Evolutionary conservation across 2,888 invertebrate genomes (phyloP).

Genomic region (Isoperla grammatica): DNA sequence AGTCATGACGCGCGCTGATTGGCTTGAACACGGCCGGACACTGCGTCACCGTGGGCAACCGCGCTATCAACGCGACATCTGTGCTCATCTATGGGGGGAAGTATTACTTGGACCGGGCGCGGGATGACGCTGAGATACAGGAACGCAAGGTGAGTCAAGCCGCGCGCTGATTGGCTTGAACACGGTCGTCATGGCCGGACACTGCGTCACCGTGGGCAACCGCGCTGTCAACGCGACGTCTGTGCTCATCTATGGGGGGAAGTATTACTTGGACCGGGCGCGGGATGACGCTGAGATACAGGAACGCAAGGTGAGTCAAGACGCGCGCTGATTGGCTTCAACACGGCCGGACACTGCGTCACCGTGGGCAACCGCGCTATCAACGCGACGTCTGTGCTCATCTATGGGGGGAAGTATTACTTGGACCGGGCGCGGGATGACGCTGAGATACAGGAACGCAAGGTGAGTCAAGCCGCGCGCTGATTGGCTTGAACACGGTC

Average conservation of each 20-base stretch:
- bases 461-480: constrained; percentile 59
- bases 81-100: constrained; percentile 42
- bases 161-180: constrained; percentile 53
- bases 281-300: too few relatives aligned
- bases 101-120: too few relatives aligned
- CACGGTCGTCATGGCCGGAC: constrained; percentile 60
- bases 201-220: constrained; percentile 51
- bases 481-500: constrained; percentile 52
- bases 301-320: constrained; percentile 45
- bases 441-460: too few relatives aligned
- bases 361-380: constrained; percentile 41
- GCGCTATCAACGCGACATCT: constrained; percentile 38
- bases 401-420: constrained; percentile 43
- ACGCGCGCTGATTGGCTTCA: constrained; percentile 52
- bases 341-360: constrained; percentile 62
- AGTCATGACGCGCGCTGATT: constrained; percentile 59
- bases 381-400: constrained; percentile 38
- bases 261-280: constrained; percentile 26
- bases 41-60: constrained; percentile 49
- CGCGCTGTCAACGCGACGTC: constrained; percentile 38
- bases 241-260: constrained; percentile 42
- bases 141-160: too few relatives aligned
- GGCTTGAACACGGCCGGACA: constrained; percentile 57
- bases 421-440: too few relatives aligned
- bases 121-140: too few relatives aligned